A percentile compares a stretch with the other conserved stretches of the same genome.
These are phyloP conservation scores for Eospalax fontanierii DNA, from an alignment of 2,797 vertebrate genomes.

Conservation along the genomic window DNA sequence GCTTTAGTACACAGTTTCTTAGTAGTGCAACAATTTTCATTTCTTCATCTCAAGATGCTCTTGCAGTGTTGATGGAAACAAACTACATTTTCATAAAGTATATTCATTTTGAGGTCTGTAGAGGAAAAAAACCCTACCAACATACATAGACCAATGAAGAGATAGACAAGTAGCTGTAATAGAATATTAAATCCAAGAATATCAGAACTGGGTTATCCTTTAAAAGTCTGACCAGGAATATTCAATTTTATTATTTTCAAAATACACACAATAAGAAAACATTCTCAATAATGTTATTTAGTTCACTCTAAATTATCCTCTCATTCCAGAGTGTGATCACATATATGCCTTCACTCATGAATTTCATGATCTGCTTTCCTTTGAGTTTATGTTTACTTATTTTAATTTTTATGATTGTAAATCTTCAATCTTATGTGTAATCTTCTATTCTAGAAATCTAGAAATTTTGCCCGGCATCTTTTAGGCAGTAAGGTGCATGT, in stretches of 20 bases:
- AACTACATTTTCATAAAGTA: neutral
- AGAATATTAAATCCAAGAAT: too few species aligned
- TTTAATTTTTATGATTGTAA: too few species aligned
- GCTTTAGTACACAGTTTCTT: neutral
- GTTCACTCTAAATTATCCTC: neutral
- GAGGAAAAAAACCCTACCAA: too few species aligned
- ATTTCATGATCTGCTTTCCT: slow-evolving; percentile 35
- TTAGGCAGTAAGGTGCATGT: too few species aligned
- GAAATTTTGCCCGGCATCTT: too few species aligned
- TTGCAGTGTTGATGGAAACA: neutral
- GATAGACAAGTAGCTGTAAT: too few species aligned
- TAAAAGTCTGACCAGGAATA: too few species aligned
- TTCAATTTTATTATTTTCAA: neutral
- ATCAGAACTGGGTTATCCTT: too few species aligned
- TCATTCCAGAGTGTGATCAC: neutral
- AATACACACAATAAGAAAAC: slow-evolving; percentile 1
- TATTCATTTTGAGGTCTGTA: too few species aligned
- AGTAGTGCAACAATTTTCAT: neutral
- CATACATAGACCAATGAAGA: too few species aligned
- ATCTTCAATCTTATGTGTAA: too few species aligned
- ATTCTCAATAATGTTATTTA: neutral
- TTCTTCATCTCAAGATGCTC: slow-evolving; percentile 24
- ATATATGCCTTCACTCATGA: neutral
- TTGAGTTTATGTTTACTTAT: neutral
- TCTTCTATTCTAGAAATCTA: too few species aligned